phyloP scores from a whole-genome alignment of 2,888 invertebrate species.

The Eucriotettix oculatus region DNA sequence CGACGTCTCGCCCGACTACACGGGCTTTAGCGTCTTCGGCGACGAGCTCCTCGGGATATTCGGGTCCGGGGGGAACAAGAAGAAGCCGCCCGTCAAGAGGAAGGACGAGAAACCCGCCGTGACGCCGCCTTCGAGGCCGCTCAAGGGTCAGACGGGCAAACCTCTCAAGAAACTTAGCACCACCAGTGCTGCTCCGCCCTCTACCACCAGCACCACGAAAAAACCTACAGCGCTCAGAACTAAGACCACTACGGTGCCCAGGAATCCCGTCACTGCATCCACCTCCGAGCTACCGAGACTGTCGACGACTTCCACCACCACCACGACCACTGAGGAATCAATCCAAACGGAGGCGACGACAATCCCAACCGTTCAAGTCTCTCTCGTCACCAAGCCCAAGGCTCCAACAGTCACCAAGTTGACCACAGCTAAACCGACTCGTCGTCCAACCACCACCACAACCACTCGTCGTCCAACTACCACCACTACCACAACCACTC shows the following conservation, averaged over 20 bases:
- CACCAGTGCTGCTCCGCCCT: slow-evolving; percentile 1
- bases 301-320: background rate
- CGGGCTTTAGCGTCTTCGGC: slow-evolving; percentile 18
- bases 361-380: no score
- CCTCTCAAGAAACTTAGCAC: slow-evolving; percentile 2
- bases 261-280: background rate
- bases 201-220: slow-evolving; percentile 1
- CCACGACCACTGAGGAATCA: background rate
- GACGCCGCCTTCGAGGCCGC: slow-evolving; percentile 4
- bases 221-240: background rate
- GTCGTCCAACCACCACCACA: background rate
- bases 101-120: slow-evolving; percentile 15
- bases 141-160: background rate
- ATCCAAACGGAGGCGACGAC: no score
- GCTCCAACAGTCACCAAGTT: background rate
- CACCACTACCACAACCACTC: background rate
- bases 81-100: slow-evolving; percentile 15
- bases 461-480: no score
- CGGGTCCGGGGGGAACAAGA: slow-evolving; percentile 20
- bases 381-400: background rate
- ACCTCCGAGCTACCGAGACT: background rate
- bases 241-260: background rate
- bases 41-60: slow-evolving; percentile 33
- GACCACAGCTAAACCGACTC: background rate
- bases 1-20: slow-evolving; percentile 17